These are phyloP conservation scores for Pungitius pungitius DNA, from an alignment of 2,113 vertebrate genomes.

Conservation along the genomic window DNA sequence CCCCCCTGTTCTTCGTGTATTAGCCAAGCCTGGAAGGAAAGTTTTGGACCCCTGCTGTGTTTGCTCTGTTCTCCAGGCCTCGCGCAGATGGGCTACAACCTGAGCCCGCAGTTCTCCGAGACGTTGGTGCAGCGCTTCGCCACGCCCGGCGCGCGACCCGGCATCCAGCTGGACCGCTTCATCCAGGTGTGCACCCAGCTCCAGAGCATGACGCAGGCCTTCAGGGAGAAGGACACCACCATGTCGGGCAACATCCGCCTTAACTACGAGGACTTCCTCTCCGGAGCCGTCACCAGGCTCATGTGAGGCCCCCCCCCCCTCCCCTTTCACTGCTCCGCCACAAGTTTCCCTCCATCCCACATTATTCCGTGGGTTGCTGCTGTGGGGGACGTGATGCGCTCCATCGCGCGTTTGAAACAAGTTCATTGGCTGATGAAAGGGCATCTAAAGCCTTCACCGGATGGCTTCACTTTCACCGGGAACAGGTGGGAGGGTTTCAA, in stretches of 20 bases:
- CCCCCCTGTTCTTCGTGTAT: too few relatives aligned
- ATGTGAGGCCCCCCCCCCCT: constrained; percentile 78
- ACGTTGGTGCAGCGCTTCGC: constrained; percentile 82
- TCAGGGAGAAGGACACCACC: constrained; percentile 88
- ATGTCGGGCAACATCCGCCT: constrained; percentile 85
- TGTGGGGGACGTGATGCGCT: constrained; percentile 23
- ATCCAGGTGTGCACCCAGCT: constrained; percentile 96
- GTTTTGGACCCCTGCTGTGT: not conserved
- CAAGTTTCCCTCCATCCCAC: too few relatives aligned
- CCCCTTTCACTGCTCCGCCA: constrained; percentile 3
- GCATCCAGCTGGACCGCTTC: constrained; percentile 94
- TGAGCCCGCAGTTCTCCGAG: constrained; percentile 94
- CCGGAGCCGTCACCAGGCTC: constrained; percentile 84
- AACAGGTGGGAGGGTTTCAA: not conserved
- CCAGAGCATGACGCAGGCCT: constrained; percentile 89
- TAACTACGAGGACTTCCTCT: constrained; percentile 94
- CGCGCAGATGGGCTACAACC: constrained; percentile 94
- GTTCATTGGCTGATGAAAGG: not conserved
- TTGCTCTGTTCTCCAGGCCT: constrained; percentile 79
- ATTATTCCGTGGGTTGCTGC: constrained; percentile 32
- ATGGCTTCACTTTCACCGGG: not conserved
- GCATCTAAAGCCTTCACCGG: not conserved
- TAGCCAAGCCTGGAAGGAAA: not conserved
- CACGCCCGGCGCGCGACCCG: constrained; percentile 52
- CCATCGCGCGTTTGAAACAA: not conserved